Conservation (phyloP, 1,140 invertebrate species). For the Drosophila cardini region DNA sequence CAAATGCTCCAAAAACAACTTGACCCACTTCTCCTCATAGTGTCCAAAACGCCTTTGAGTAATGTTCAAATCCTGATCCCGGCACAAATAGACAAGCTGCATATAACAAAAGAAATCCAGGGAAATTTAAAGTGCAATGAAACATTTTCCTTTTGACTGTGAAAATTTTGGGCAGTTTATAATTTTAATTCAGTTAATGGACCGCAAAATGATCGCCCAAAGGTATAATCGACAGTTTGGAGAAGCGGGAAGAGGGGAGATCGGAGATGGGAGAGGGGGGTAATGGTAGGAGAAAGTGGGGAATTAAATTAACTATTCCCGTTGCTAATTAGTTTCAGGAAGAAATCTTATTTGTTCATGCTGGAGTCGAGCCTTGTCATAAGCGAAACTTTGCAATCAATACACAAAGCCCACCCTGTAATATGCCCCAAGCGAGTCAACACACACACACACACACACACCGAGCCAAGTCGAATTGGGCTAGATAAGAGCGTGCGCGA, state of each 20-base stretch:
- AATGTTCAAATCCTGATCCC: slow-evolving; percentile 1
- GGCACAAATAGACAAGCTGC: not conserved
- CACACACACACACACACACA: not conserved
- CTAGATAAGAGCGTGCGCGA: not conserved
- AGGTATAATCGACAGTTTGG: not conserved
- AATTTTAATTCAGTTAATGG: slow-evolving; percentile 37
- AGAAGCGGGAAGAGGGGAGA: not conserved
- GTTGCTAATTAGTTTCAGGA: slow-evolving; percentile 75
- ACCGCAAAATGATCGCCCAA: slow-evolving; percentile 11
- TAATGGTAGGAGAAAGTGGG: slow-evolving; percentile 3
- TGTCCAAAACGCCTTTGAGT: slow-evolving; percentile 9
- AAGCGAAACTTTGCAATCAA: slow-evolving; percentile 59
- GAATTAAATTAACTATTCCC: slow-evolving; percentile 52
- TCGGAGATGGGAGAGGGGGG: not conserved
- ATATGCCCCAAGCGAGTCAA: slow-evolving; percentile 33
- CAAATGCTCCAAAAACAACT: slow-evolving; percentile 77
- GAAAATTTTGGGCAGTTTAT: slow-evolving; percentile 28
- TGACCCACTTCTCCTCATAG: slow-evolving; percentile 65
- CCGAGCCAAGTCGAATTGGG: not conserved
- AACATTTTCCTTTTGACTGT: no score
- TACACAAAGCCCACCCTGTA: slow-evolving; percentile 45
- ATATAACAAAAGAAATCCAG: not conserved
- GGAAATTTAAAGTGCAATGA: not conserved
- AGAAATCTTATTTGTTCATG: slow-evolving; percentile 72
- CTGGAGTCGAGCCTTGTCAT: slow-evolving; percentile 56